phyloP scores from a whole-genome alignment of 2,113 vertebrate species.

The Strigops habroptila region DNA sequence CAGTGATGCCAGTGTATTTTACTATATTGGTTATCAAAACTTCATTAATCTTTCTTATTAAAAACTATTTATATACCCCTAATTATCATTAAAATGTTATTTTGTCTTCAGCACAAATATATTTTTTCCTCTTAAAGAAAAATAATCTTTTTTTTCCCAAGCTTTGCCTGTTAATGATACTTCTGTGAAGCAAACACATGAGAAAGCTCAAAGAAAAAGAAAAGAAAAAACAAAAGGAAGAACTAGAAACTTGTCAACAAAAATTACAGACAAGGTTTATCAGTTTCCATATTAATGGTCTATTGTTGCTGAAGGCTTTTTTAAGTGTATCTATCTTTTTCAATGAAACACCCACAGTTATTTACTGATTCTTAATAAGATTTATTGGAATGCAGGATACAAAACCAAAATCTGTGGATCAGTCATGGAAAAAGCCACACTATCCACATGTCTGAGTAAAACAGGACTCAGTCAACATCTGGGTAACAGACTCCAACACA shows the following conservation, averaged over 20 bases:
- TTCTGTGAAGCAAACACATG: constrained; percentile 1
- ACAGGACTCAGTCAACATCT: background rate
- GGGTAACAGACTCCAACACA: background rate
- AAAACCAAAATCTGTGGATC: background rate
- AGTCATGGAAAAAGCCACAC: background rate
- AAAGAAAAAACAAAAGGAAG: background rate
- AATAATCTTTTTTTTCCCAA: background rate
- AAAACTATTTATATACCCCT: background rate
- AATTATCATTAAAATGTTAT: constrained; percentile 46
- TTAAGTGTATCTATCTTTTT: background rate
- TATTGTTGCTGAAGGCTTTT: background rate
- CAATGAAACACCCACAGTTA: background rate
- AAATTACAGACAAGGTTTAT: background rate
- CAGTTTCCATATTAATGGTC: background rate
- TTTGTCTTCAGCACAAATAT: constrained; percentile 11
- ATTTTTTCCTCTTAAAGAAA: constrained; percentile 22
- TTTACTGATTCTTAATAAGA: background rate
- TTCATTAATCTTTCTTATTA: background rate
- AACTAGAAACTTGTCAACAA: background rate
- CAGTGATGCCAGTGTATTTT: constrained; percentile 7
- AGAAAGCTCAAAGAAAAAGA: background rate
- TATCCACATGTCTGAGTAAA: background rate
- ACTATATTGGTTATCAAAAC: background rate
- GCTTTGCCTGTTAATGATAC: background rate
- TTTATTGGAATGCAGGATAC: background rate